A percentile compares a stretch with the other conserved stretches of the same genome.
Evolutionary conservation across 2,888 invertebrate species (phyloP).

Genomic region (Agrenia bidenticulata): DNA sequence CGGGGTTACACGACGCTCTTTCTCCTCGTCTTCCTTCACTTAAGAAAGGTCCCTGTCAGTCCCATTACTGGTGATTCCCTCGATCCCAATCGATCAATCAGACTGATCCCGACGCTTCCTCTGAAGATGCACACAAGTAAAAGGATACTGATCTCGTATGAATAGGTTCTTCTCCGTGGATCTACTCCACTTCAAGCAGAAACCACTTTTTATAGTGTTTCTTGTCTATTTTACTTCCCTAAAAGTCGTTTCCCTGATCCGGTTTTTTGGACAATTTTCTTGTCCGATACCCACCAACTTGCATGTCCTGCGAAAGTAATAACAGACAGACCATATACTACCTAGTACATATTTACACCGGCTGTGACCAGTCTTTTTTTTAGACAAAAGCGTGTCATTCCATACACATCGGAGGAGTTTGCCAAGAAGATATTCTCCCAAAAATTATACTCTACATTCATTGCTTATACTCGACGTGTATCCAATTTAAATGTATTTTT

Average conservation of each 20-base stretch:
- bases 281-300: constrained; percentile 10
- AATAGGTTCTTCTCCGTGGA: constrained; percentile 4
- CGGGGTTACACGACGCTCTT: constrained; percentile 19
- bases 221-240: constrained; percentile 19
- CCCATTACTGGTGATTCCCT: constrained; percentile 51
- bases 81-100: constrained; percentile 52
- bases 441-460: too few species aligned
- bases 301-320: constrained; percentile 3
- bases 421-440: too few species aligned
- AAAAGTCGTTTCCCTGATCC: constrained; percentile 13
- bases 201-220: constrained; percentile 9
- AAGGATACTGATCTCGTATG: not conserved
- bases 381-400: too few species aligned
- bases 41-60: constrained; percentile 29
- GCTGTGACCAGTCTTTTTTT: too few species aligned
- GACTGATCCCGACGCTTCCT: constrained; percentile 25
- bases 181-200: not conserved
- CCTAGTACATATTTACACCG: too few species aligned
- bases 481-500: too few species aligned
- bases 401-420: too few species aligned
- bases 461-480: too few species aligned
- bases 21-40: constrained; percentile 20
- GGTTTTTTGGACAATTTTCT: constrained; percentile 24
- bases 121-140: not conserved
- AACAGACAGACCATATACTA: not conserved